Evolutionary conservation across 2,113 vertebrate species (phyloP), one percentile per base, ranked within the genome.

Genomic region (Vulpes vulpes): DNA sequence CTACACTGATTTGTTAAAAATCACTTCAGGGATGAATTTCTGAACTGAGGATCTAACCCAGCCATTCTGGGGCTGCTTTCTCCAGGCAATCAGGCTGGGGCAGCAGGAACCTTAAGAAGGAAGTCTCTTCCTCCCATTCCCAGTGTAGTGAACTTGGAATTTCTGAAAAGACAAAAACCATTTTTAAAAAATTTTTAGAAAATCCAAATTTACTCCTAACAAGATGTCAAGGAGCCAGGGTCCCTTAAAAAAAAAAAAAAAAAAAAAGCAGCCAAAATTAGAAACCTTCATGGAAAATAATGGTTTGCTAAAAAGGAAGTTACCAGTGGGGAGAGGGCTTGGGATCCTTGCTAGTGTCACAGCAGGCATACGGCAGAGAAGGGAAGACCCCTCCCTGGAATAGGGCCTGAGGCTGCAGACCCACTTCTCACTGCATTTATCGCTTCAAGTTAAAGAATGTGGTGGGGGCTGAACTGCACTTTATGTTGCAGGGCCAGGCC

Each of bases 401-500:
- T 27, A 83, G 87, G 93, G 62, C 86, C 65, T 57, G 95, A 93
- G 57, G 65, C 96, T 97, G 95, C 96, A 92, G 93, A 94, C 94
- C 95, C 86, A 84, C 88, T 80, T 95, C 96, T 97, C 81, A 27
- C 86, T 12, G 64, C 96, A 88, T 97, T 97, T 97, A 96, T 95
- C 95, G 35, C 91, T 95, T 91, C 91, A 78, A 97, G 93, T 94
- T 97, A 96, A 98, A 98, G 96, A 97, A 97, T 97, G 97, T 97
- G 98, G 91, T 95, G 91, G 96, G 97, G 89, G 97, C 97, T 93
- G 97, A 98, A 91, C 87, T 97, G 97, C 97, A 96, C 98, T 99
- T 99, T 98, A 97, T 99, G 99, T 98, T 98, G 98, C 98, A 98
- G 99, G 99, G 99, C 98, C 99, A 99, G 98, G 98, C 98, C 97